Percentiles rank a stretch among this genome's conserved stretches.
These are phyloP conservation scores for Xiphophorus maculatus DNA, from an alignment of 2,113 vertebrate genomes.

Conservation along the genomic window DNA sequence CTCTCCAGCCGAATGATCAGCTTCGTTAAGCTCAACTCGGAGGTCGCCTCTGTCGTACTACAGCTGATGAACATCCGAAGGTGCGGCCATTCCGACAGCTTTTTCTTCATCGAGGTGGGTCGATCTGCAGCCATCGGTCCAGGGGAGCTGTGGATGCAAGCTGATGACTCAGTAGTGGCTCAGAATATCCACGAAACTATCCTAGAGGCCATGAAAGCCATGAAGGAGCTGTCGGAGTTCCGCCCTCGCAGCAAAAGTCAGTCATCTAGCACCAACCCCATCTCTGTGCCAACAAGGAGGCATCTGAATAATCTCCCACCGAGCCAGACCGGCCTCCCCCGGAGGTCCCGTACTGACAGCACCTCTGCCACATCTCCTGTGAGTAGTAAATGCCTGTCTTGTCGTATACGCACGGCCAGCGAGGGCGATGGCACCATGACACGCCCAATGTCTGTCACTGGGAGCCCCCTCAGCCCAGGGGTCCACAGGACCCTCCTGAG, in stretches of 20 bases:
- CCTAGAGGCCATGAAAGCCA: conserved; percentile 95
- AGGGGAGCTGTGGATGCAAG: conserved; percentile 98
- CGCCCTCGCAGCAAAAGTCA: conserved; percentile 98
- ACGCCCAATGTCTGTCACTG: conserved; percentile 83
- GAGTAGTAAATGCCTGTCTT: conserved; percentile 79
- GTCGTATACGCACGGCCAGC: conserved; percentile 86
- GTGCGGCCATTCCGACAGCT: conserved; percentile 98
- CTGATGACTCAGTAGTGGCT: conserved; percentile 96
- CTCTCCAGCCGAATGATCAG: conserved; percentile 92
- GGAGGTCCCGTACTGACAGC: conserved; percentile 85
- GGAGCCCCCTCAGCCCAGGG: conserved; percentile 90
- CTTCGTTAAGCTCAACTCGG: conserved; percentile 93
- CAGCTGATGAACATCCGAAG: conserved; percentile 98
- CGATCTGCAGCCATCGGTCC: conserved; percentile 95
- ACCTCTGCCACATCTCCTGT: conserved; percentile 80
- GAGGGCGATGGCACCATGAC: conserved; percentile 84
- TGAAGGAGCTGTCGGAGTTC: conserved; percentile 96
- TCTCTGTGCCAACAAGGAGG: conserved; percentile 83
- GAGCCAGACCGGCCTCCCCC: conserved; percentile 86
- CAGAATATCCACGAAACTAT: conserved; percentile 98
- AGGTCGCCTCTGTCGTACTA: conserved; percentile 89
- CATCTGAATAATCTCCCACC: conserved; percentile 84
- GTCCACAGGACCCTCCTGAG: conserved; percentile 84
- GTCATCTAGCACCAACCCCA: conserved; percentile 87
- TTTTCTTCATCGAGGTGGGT: conserved; percentile 98